A percentile compares a stretch with the other conserved stretches of the same genome.
These are phyloP conservation scores for Cyrtonyx montezumae DNA, from an alignment of 2,113 vertebrate genomes.

Conservation along the genomic window DNA sequence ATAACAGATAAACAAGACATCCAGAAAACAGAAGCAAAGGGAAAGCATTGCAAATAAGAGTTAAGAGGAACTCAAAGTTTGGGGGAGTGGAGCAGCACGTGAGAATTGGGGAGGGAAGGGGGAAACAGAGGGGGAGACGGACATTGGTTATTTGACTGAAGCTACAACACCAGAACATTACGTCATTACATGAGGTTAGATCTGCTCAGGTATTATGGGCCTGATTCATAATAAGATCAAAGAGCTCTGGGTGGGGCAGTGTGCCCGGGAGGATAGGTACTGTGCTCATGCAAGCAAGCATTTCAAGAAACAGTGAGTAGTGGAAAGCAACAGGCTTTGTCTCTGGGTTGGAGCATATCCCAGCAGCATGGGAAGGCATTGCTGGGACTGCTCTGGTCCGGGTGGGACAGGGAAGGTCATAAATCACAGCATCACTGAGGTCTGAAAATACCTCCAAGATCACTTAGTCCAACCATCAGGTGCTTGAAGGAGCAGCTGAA, in stretches of 20 bases:
- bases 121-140: slow-evolving; percentile 22
- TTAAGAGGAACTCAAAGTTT: slow-evolving; percentile 26
- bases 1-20: background rate
- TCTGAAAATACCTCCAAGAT: too few species aligned
- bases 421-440: too few species aligned
- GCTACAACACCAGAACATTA: background rate
- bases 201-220: background rate
- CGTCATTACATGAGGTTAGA: background rate
- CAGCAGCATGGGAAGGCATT: background rate
- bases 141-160: slow-evolving; percentile 50
- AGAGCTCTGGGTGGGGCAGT: background rate
- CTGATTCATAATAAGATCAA: background rate
- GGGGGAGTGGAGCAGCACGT: background rate
- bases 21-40: background rate
- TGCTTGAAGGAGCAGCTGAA: background rate
- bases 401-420: background rate
- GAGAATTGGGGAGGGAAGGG: background rate
- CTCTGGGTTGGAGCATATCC: background rate
- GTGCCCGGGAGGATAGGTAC: background rate
- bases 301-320: accelerated
- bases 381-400: background rate
- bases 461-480: too few species aligned
- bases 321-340: background rate
- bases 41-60: background rate
- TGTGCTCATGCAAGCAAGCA: accelerated